Evolutionary conservation across 1,140 invertebrate genomes (phyloP).

Genomic region (Micrasema longulum): DNA sequence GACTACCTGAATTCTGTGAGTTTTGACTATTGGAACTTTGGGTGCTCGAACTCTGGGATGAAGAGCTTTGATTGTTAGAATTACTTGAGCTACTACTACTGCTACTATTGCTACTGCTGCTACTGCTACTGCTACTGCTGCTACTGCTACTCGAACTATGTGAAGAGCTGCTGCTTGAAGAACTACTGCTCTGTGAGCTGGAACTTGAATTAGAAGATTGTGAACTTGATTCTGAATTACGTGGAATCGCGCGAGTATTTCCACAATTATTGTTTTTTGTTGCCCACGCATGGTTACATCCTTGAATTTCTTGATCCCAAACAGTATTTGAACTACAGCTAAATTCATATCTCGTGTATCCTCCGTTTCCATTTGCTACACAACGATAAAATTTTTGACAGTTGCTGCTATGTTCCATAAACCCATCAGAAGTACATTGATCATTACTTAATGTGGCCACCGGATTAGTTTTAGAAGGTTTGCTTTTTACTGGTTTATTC

Average conservation of each 20-base stretch:
- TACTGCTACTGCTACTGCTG: conserved; percentile 6
- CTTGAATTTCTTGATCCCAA: conserved; percentile 69
- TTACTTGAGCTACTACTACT: conserved; percentile 7
- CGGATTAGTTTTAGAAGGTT: too few species aligned
- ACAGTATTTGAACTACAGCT: conserved; percentile 71
- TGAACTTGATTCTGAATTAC: conserved; percentile 36
- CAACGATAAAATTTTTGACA: conserved; percentile 75
- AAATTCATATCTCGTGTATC: conserved; percentile 69
- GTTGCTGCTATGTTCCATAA: conserved; percentile 68
- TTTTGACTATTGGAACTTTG: conserved; percentile 41
- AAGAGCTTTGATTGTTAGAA: conserved; percentile 9
- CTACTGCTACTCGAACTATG: conserved; percentile 10
- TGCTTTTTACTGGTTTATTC: conserved; percentile 47
- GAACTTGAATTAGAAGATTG: conserved; percentile 20
- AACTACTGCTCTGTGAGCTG: too few species aligned
- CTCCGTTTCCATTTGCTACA: conserved; percentile 62
- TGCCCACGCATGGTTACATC: conserved; percentile 71
- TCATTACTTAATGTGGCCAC: too few species aligned
- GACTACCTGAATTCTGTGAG: conserved; percentile 42
- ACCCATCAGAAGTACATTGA: conserved; percentile 69
- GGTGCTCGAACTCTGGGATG: not conserved
- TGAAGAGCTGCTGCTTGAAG: conserved; percentile 20
- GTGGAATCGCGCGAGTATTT: conserved; percentile 10
- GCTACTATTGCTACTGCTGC: not conserved
- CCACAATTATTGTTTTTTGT: conserved; percentile 56